phyloP scores from a whole-genome alignment of 2,888 invertebrate species.

The Nudaria mundana region DNA sequence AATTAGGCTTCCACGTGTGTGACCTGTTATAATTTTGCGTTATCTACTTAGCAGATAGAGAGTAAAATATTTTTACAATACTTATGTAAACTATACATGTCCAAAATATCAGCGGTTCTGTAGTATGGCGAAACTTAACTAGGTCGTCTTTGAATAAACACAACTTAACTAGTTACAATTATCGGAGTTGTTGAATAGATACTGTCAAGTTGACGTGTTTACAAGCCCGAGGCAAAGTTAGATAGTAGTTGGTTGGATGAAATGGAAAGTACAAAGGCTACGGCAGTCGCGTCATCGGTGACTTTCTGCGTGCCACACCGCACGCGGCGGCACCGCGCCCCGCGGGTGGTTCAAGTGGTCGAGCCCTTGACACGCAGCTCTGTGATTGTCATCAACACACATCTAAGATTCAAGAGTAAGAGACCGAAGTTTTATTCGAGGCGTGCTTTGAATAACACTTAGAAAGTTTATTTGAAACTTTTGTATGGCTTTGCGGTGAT shows the following conservation, averaged over 20 bases:
- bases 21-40: too few relatives aligned
- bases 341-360: conserved; percentile 28
- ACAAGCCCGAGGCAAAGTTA: conserved; percentile 23
- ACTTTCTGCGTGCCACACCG: conserved; percentile 33
- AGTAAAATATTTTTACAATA: too few relatives aligned
- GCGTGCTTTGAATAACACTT: background rate
- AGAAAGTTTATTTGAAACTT: background rate
- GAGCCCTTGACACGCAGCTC: conserved; percentile 19
- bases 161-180: conserved; percentile 12
- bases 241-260: conserved; percentile 34
- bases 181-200: conserved; percentile 25
- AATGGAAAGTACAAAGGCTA: conserved; percentile 56
- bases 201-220: conserved; percentile 23
- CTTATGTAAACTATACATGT: too few relatives aligned
- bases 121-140: conserved; percentile 22
- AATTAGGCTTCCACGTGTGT: too few relatives aligned
- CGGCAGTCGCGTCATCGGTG: conserved; percentile 42
- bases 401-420: background rate
- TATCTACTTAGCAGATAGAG: too few relatives aligned
- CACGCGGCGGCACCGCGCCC: too few relatives aligned
- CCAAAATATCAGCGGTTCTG: conserved; percentile 17
- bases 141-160: conserved; percentile 22
- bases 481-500: background rate
- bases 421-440: background rate
- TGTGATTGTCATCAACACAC: background rate